Evolutionary conservation across 2,888 invertebrate genomes (phyloP), one percentile per base, ranked within the genome.

Genomic region (Heliconius ethilla): DNA sequence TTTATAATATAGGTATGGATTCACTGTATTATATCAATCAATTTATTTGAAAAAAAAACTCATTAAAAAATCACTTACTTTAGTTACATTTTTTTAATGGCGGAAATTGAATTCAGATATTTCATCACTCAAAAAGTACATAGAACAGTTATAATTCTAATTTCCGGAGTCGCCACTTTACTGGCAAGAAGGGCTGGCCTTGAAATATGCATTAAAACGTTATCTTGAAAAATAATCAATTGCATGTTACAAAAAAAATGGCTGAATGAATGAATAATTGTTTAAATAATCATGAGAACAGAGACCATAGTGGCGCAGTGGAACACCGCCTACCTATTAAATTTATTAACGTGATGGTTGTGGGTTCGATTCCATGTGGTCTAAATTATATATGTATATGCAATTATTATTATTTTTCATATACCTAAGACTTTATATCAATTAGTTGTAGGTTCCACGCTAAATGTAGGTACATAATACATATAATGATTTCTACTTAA

Each of bases 201-300:
- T 59, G 72, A 22, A 33, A 59, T 72, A 33, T 33, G 59, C 27
- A 69, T 25, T 59, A 33, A 55, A 33, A 37, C 59, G 15, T 37
- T 59, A 72, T 25, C 72, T n/a, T 59, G 55, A 72, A 72, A 25
- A 33, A 59, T 33, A 72, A 72, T 37, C 40, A 69, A 15, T 33
- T 72, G 59, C 25, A 29, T 33, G 13, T n/a, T 72, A 72, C 29
- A 59, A n/a, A 37, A 55, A 72, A 72, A 72, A 29, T 59, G 15
- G 59, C 25, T 1, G n/a, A 33, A 72, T 59, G 25, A 69, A 25
- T 25, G n/a, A 51, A 33, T 29, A 29, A 33, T 66, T 66, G 10
- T 66, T 9, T 37, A 22, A n/a, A 37, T 33, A 11, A 66, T 22
- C 13, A 66, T 66, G 9, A 55, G 55, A 55, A 55, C 6, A 55